Conservation (phyloP, 1,140 invertebrate genomes). For the Lanistes nyassanus region DNA sequence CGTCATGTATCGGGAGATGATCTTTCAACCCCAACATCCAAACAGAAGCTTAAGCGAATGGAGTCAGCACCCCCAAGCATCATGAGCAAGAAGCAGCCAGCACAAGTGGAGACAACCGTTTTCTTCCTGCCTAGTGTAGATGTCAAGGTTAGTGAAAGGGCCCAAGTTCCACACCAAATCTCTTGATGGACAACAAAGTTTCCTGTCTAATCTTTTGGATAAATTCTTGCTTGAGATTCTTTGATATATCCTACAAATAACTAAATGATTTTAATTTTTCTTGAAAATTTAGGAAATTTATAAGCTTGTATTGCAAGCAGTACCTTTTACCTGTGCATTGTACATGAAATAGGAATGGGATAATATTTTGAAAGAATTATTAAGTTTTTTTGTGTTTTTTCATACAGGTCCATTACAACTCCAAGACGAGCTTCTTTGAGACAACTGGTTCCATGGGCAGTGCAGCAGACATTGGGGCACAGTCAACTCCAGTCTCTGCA, state of each 20-base stretch:
- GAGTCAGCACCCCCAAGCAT: constrained; percentile 29
- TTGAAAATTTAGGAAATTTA: no score
- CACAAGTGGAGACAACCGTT: constrained; percentile 75
- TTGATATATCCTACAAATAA: no score
- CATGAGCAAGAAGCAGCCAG: constrained; percentile 35
- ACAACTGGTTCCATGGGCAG: not conserved
- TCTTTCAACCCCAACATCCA: constrained; percentile 29
- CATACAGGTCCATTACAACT: constrained; percentile 63
- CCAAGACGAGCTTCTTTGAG: constrained; percentile 47
- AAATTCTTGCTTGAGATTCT: no score
- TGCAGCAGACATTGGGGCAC: not conserved
- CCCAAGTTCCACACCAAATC: no score
- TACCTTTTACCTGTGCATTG: no score
- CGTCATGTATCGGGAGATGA: constrained; percentile 15
- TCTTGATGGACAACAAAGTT: no score
- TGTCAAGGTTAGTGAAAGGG: constrained; percentile 87
- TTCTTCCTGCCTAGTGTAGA: constrained; percentile 95
- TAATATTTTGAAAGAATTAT: no score
- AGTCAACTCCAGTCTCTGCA: not conserved
- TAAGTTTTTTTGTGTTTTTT: no score
- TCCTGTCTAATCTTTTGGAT: no score
- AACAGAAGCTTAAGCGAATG: constrained; percentile 45
- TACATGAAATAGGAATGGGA: no score
- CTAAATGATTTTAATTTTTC: no score
- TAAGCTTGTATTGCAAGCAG: no score